phyloP scores from a whole-genome alignment of 1,140 invertebrate species.

The Zophobas morio region DNA sequence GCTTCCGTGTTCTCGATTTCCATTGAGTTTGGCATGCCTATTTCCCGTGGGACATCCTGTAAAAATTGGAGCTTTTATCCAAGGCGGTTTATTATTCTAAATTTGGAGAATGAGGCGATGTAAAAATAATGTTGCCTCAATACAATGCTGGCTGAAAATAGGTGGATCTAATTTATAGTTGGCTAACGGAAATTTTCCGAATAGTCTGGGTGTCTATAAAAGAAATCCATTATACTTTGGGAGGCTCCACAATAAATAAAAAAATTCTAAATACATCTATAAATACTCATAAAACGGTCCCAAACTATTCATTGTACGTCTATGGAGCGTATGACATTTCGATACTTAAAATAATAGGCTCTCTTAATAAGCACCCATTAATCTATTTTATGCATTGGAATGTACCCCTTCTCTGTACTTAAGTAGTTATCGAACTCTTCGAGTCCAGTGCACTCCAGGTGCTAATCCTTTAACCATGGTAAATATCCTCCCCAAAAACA shows the following conservation, averaged over 20 bases:
- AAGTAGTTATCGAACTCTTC: slow-evolving; percentile 7
- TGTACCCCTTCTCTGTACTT: slow-evolving; percentile 17
- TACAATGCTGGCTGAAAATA: slow-evolving; percentile 3
- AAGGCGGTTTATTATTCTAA: background rate
- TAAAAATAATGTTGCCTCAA: background rate
- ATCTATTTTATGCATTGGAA: slow-evolving; percentile 11
- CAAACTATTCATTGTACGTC: too few relatives aligned
- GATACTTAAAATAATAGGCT: background rate
- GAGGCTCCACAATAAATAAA: too few relatives aligned
- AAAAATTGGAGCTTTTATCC: background rate
- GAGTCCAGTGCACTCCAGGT: slow-evolving; percentile 8
- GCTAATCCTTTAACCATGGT: slow-evolving; percentile 3
- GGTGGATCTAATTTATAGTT: background rate
- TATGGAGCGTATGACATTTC: too few relatives aligned
- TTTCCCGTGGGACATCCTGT: too few relatives aligned
- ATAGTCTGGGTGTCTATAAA: background rate
- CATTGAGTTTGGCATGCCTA: too few relatives aligned
- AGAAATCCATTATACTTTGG: background rate
- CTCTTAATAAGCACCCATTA: background rate
- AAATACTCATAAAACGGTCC: too few relatives aligned
- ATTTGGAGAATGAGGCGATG: background rate
- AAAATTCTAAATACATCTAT: too few relatives aligned
- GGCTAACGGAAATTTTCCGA: background rate
- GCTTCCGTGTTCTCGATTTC: background rate
- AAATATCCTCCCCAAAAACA: background rate